phyloP scores from a whole-genome alignment of 2,113 vertebrate species.

The Pluvialis apricaria region DNA sequence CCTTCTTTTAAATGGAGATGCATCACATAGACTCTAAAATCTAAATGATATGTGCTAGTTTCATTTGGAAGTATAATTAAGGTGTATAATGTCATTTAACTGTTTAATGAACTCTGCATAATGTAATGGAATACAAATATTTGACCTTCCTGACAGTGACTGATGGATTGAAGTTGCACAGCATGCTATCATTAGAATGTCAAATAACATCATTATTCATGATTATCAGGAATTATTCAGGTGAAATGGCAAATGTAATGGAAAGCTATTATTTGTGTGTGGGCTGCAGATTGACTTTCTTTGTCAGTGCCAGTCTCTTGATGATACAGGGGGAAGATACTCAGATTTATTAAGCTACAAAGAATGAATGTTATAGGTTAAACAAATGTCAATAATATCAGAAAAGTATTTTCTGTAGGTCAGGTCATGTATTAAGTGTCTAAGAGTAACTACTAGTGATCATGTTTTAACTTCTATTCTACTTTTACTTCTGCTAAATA shows the following conservation, averaged over 20 bases:
- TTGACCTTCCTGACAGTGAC: conserved; percentile 82
- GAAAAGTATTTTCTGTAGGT: conserved; percentile 54
- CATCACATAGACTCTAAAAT: conserved; percentile 39
- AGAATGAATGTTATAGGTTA: conserved; percentile 67
- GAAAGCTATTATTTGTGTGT: conserved; percentile 76
- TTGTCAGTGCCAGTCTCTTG: conserved; percentile 59
- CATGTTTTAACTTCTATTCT: conserved; percentile 1
- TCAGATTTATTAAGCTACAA: conserved; percentile 66
- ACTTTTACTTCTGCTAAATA: not conserved
- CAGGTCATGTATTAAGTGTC: not conserved
- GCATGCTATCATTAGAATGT: conserved; percentile 80
- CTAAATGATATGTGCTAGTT: conserved; percentile 59
- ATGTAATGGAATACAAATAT: conserved; percentile 76
- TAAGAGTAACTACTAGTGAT: not conserved
- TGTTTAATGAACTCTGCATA: conserved; percentile 76
- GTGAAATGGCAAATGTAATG: conserved; percentile 78
- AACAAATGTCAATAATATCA: conserved; percentile 69
- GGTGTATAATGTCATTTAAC: conserved; percentile 73
- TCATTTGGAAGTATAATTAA: conserved; percentile 73
- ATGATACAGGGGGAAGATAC: conserved; percentile 60
- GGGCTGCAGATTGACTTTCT: conserved; percentile 67
- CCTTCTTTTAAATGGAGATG: conserved; percentile 47
- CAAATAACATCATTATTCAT: conserved; percentile 87
- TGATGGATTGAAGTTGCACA: conserved; percentile 77
- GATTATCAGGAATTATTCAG: conserved; percentile 84